phyloP scores from a whole-genome alignment of 2,113 vertebrate species.

The Eudorcas thomsonii region DNA sequence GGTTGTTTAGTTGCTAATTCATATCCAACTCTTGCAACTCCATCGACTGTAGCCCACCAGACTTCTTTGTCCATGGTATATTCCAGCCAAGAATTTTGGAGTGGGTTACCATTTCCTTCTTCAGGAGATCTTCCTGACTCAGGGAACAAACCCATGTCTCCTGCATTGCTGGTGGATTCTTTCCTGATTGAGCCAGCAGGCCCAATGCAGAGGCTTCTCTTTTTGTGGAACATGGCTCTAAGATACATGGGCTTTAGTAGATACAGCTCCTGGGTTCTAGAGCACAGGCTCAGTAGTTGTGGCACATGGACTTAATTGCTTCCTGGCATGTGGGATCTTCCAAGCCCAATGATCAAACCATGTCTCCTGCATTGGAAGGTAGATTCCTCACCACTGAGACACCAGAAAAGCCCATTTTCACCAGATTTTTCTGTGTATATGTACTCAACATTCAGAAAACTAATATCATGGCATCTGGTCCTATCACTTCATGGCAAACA shows the following conservation, averaged over 20 bases:
- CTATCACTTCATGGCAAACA: too few species aligned
- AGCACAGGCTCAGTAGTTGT: neutral
- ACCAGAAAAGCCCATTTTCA: neutral
- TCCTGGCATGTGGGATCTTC: neutral
- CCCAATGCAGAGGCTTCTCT: neutral
- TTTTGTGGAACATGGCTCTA: neutral
- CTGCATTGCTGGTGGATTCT: neutral
- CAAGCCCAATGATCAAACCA: neutral
- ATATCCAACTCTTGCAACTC: neutral
- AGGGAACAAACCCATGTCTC: neutral
- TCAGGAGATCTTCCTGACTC: neutral
- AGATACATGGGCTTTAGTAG: neutral
- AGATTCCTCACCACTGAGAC: neutral
- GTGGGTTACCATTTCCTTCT: neutral
- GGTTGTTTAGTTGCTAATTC: neutral
- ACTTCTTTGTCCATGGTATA: neutral
- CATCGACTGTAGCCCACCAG: neutral
- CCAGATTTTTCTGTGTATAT: neutral
- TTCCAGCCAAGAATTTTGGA: neutral
- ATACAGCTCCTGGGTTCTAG: neutral
- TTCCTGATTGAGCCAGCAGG: neutral
- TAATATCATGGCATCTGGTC: too few species aligned
- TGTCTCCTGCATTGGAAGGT: neutral
- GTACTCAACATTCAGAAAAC: too few species aligned
- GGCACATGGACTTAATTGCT: neutral